Conservation (phyloP, 2,888 invertebrate species). For the Andrena praecox region DNA sequence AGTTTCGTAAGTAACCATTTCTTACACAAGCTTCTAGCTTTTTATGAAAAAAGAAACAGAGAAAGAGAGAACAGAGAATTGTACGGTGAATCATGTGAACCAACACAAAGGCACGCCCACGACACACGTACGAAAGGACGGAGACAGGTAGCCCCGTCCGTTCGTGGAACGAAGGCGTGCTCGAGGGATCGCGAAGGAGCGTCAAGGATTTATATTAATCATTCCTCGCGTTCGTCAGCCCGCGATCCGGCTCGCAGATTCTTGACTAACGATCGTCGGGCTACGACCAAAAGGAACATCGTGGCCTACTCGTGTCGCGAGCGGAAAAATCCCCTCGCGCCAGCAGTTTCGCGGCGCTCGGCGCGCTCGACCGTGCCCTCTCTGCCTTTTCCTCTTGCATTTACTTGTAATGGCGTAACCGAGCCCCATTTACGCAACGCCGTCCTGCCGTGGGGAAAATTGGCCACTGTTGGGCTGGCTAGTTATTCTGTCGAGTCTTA, state of each 20-base stretch:
- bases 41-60: background rate
- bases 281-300: background rate
- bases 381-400: background rate
- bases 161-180: constrained; percentile 30
- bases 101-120: constrained; percentile 41
- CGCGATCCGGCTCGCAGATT: constrained; percentile 5
- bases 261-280: constrained; percentile 20
- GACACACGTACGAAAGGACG: background rate
- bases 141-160: constrained; percentile 19
- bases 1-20: background rate
- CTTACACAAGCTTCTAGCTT: background rate
- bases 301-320: background rate
- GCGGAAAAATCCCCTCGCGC: background rate
- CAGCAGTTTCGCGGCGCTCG: background rate
- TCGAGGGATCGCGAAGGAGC: constrained; percentile 41
- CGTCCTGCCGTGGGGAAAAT: no score
- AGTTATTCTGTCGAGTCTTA: no score
- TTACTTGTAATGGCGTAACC: background rate
- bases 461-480: no score
- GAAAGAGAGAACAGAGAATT: background rate
- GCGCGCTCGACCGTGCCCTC: no score
- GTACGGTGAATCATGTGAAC: constrained; percentile 23
- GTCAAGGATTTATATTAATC: constrained; percentile 70
- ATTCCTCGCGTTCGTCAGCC: constrained; percentile 33
- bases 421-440: no score